These are phyloP conservation scores for Ochropacha duplaris DNA, from an alignment of 2,888 invertebrate species.

Conservation along the genomic window DNA sequence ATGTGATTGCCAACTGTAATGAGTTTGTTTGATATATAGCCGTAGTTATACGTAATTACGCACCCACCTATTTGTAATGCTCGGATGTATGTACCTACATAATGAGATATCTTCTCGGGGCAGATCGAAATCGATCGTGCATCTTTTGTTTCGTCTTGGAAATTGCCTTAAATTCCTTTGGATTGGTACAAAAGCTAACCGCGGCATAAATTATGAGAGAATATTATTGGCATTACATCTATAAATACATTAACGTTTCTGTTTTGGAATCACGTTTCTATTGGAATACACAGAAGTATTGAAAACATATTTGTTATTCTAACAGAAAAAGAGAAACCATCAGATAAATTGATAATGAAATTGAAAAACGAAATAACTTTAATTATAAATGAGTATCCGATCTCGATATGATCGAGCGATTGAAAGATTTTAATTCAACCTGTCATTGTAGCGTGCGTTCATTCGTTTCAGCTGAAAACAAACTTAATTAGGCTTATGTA, in stretches of 20 bases:
- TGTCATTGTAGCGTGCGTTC: conserved; percentile 32
- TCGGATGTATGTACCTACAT: conserved; percentile 32
- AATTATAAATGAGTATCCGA: conserved; percentile 38
- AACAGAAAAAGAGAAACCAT: conserved; percentile 8
- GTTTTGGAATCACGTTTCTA: conserved; percentile 3
- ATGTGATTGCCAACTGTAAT: conserved; percentile 51
- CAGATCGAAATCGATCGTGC: conserved; percentile 53
- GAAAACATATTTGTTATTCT: conserved; percentile 5
- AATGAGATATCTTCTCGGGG: conserved; percentile 63
- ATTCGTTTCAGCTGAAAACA: conserved; percentile 31
- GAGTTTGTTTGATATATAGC: conserved; percentile 63
- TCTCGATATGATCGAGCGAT: conserved; percentile 40
- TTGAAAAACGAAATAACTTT: conserved; percentile 28
- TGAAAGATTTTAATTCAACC: conserved; percentile 49
- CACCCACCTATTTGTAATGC: conserved; percentile 59
- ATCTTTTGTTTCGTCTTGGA: conserved; percentile 47
- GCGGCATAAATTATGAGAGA: conserved; percentile 47
- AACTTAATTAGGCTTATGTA: conserved; percentile 19
- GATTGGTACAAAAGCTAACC: conserved; percentile 50
- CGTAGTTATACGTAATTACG: conserved; percentile 59
- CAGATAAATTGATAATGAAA: conserved; percentile 25
- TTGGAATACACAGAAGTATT: conserved; percentile 16
- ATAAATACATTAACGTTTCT: conserved; percentile 19
- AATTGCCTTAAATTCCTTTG: conserved; percentile 50
- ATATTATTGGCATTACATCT: conserved; percentile 35